Evolutionary conservation across 2,113 vertebrate genomes (phyloP).

Genomic region (Gambusia affinis): DNA sequence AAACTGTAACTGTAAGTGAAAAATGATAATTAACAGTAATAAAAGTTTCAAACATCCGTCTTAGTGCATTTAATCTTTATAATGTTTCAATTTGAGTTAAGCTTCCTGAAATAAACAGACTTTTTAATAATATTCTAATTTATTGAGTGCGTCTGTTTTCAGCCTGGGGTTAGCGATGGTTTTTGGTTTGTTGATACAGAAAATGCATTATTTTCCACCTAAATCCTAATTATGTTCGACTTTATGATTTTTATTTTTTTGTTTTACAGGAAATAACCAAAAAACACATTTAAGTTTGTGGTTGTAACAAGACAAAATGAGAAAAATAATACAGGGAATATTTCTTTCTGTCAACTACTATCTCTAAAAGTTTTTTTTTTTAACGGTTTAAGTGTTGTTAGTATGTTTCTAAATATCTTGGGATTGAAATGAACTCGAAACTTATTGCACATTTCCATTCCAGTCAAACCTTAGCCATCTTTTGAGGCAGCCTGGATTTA

Average conservation of each 20-base stretch:
- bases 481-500: neutral
- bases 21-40: neutral
- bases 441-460: slow-evolving; percentile 12
- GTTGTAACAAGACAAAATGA: neutral
- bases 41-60: neutral
- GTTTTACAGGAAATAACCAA: neutral
- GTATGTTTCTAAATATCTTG: neutral
- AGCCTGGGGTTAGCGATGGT: no score
- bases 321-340: neutral
- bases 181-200: no score
- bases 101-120: no score
- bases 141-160: no score
- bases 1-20: no score
- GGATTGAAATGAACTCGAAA: slow-evolving; percentile 1
- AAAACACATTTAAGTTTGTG: neutral
- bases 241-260: neutral
- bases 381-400: neutral
- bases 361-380: neutral
- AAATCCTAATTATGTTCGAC: neutral
- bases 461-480: slow-evolving; percentile 10
- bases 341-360: neutral
- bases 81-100: no score
- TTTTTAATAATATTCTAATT: no score
- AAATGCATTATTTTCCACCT: neutral
- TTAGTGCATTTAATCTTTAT: no score